A percentile compares a stretch with the other conserved stretches of the same genome.
These are phyloP conservation scores for Araneus ventricosus DNA, from an alignment of 1,140 invertebrate genomes.

Conservation along the genomic window DNA sequence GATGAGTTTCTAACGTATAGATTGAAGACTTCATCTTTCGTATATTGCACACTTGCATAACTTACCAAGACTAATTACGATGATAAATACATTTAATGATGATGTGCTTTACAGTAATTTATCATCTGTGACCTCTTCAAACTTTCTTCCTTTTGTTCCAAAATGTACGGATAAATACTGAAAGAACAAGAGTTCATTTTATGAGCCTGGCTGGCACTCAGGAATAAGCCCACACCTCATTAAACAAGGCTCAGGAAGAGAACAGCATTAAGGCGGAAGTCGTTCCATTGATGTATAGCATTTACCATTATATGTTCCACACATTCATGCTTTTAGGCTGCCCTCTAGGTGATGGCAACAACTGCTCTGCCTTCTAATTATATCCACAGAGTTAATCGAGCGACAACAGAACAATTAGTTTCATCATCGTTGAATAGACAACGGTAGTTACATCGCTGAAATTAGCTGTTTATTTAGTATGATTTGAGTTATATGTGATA, in stretches of 20 bases:
- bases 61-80: too few species aligned
- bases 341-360: not conserved
- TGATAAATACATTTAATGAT: too few species aligned
- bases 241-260: not conserved
- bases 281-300: not conserved
- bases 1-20: too few species aligned
- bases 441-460: too few species aligned
- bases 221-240: not conserved
- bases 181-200: not conserved
- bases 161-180: too few species aligned
- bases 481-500: not conserved
- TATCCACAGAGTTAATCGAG: not conserved
- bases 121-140: too few species aligned
- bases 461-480: not conserved
- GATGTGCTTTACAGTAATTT: too few species aligned
- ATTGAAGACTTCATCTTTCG: too few species aligned
- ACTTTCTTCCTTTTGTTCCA: too few species aligned
- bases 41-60: too few species aligned
- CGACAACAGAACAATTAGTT: not conserved
- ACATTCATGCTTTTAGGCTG: not conserved
- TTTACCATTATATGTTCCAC: not conserved
- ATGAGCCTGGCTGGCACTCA: not conserved
- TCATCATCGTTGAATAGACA: not conserved
- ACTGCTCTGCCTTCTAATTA: not conserved
- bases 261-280: not conserved